Base-by-base conservation (phyloP, 2,888 invertebrate genomes). In the Gymnocheta viridis region DNA sequence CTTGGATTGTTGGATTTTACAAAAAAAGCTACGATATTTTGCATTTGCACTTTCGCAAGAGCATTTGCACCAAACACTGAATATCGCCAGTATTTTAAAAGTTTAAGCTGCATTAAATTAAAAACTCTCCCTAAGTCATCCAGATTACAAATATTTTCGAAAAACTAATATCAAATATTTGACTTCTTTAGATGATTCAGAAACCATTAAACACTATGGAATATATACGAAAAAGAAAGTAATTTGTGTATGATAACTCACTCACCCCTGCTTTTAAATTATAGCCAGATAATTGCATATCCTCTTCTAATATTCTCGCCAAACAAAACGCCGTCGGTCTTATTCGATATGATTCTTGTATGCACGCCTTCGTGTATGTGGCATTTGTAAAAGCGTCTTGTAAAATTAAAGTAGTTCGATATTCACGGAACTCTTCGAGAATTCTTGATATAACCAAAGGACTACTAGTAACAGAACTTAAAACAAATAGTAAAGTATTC, bases 321-420 rank as follows among this genome's bases (percentile, higher is more conserved):
- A 97, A 92, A 88, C 95, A 95, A 7, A 96, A 95, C 0, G 97
- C 96, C 0, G 96, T 96, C 0, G 97, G 97, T 51, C 90, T 88
- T 44, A 92, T 86, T 51, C 92, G 88, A 85, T 96, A 96, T 0
- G 95, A 94, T 92, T 97, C 97, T 78, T 93, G 94, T 35, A 96
- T 94, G 83, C 96, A 97, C 0, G 97, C 97, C 85, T 95, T 94
- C 14, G 96, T 93, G 85, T 96, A 96, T n/a, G 94, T 93, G n/a
- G 96, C 95, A 24, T 94, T 93, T 0, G 94, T 93, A 12, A 96
- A 90, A 66, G 94, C 93, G 62, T 94, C 94, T 17, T 94, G 93
- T 5, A 93, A 92, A 54, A 95, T 92, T 32, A 93, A 93, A 14
- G 94, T 94, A 81, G 93, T 93, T 4, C 93, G 91, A 80, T 93